These are phyloP conservation scores for Yponomeuta malinellus DNA, from an alignment of 2,888 invertebrate species.

Conservation along the genomic window DNA sequence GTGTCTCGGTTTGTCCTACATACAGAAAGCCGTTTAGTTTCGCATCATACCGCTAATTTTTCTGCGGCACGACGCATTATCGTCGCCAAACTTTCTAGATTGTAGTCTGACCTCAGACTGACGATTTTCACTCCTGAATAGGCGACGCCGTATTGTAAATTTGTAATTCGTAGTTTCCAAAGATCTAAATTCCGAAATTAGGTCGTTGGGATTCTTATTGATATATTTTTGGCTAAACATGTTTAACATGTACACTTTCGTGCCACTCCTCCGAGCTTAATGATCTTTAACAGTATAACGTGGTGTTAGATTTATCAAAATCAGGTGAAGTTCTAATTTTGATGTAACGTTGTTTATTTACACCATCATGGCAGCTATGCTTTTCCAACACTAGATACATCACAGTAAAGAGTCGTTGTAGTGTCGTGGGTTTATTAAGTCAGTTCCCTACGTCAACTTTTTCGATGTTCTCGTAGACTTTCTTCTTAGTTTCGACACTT, in stretches of 20 bases:
- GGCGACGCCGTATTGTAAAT: not conserved
- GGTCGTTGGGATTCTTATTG: not conserved
- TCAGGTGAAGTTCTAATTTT: not conserved
- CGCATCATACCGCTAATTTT: slow-evolving; percentile 29
- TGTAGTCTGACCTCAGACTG: not conserved
- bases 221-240: not conserved
- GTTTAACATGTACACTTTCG: not conserved
- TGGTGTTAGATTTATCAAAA: not conserved
- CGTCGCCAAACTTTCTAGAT: slow-evolving; percentile 15
- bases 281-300: too few relatives aligned
- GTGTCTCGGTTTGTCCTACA: not conserved
- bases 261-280: not conserved
- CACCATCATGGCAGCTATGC: too few relatives aligned
- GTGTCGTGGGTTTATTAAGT: not conserved
- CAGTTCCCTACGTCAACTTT: not conserved
- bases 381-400: not conserved
- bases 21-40: slow-evolving; percentile 18
- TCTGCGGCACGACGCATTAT: slow-evolving; percentile 25
- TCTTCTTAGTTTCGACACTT: not conserved
- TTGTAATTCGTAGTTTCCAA: not conserved
- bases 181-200: not conserved
- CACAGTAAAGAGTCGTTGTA: not conserved
- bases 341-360: too few relatives aligned
- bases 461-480: not conserved
- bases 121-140: not conserved